Evolutionary conservation across 2,888 invertebrate species (phyloP), one percentile per base, ranked within the genome.

Genomic region (Pyrrhosoma nymphula): DNA sequence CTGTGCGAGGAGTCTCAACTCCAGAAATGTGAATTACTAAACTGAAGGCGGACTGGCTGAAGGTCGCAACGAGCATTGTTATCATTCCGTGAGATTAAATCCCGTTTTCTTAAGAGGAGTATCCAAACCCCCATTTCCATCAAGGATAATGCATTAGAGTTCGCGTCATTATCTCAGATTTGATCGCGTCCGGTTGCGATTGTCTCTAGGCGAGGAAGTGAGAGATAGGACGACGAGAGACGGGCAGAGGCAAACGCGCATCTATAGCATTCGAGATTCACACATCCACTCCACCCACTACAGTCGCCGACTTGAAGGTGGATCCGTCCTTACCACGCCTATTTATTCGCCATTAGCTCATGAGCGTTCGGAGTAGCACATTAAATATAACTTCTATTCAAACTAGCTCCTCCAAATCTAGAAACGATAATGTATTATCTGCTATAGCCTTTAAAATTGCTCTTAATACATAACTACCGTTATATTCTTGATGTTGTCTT

Each of bases 181-280:
- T 35, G 35, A 82, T 82, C 82, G 26, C 82, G 82, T 82, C 82
- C 82, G 82, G 82, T 35, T 82, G 82, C 30, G 30, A 35, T 12
- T 82, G 30, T 82, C 82, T 82, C 82, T 82, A 35, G 82, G 82
- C 82, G 35, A 82, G 82, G 75, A 82, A 82, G 75, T 82, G 75
- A 30, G 75, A 8, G n/a, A n/a, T 12, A 18, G 75, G 35, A 12
- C 30, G 14, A 20, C 26, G 10, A 69, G 69, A 26, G 69, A 26
- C 10, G 69, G 16, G 2, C 4, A 10, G 4, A n/a, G n/a, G 69
- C n/a, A 69, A n/a, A 26, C 69, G 69, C 26, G 69, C 69, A 26
- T 35, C 82, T 18, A 35, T 35, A 0, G 23, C 75, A 30, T 82
- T 30, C 75, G 75, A 47, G 47, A 82, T 26, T 82, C 82, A 35